Percentiles rank a stretch among this genome's conserved stretches.
These are phyloP conservation scores for Coreius guichenoti DNA, from an alignment of 2,797 vertebrate species.

Conservation along the genomic window DNA sequence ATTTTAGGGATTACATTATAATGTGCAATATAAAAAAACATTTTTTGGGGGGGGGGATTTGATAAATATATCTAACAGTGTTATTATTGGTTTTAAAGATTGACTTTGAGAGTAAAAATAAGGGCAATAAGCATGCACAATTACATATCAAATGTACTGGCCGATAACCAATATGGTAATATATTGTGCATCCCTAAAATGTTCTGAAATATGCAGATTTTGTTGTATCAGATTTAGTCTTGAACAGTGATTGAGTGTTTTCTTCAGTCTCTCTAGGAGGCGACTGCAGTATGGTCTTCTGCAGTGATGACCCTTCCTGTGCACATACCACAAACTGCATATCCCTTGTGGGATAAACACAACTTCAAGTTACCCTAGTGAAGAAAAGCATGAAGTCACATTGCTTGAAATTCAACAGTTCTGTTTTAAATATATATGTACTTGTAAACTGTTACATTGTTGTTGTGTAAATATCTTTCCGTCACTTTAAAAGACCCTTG, in stretches of 20 bases:
- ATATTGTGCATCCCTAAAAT: neutral
- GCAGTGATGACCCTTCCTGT: slow-evolving; percentile 13
- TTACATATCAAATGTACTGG: neutral
- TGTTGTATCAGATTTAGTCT: neutral
- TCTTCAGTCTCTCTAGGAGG: slow-evolving; percentile 59
- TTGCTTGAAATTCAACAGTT: neutral
- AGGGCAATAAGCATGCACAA: too few species aligned
- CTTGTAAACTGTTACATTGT: neutral
- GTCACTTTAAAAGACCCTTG: neutral
- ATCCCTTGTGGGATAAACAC: neutral
- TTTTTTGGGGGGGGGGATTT: neutral
- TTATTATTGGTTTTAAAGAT: neutral
- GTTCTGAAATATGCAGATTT: neutral
- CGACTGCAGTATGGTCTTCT: slow-evolving; percentile 56
- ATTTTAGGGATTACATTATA: neutral
- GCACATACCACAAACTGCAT: neutral
- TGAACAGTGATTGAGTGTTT: neutral
- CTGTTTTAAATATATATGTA: neutral
- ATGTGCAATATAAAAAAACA: neutral
- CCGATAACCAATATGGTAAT: neutral
- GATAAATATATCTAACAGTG: neutral
- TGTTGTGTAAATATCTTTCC: neutral
- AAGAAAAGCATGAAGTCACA: neutral
- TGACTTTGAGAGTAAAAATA: neutral
- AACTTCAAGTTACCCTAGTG: neutral